Percentiles rank a stretch among this genome's conserved stretches.
phyloP scores from a whole-genome alignment of 2,888 invertebrate species.

The Trissoscelio sp. region DNA sequence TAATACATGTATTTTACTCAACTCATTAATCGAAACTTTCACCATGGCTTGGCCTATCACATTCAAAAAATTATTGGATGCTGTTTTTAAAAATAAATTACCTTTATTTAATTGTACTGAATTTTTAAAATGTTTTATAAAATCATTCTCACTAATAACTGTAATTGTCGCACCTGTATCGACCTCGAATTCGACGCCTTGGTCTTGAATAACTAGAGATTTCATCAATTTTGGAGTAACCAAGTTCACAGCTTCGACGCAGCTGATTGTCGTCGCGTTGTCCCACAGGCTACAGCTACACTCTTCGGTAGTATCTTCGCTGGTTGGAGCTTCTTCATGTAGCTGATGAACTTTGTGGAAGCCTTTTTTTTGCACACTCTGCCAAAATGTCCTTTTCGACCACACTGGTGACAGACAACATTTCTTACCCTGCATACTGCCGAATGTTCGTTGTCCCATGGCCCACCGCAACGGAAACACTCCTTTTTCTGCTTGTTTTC shows the following conservation, averaged over 20 bases:
- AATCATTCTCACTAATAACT: slow-evolving; percentile 26
- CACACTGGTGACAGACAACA: slow-evolving; percentile 17
- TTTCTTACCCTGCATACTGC: slow-evolving; percentile 23
- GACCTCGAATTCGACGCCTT: slow-evolving; percentile 37
- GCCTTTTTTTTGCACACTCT: slow-evolving; percentile 33
- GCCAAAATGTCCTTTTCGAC: slow-evolving; percentile 41
- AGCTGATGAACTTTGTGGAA: slow-evolving; percentile 14
- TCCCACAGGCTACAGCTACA: slow-evolving; percentile 43
- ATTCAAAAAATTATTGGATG: slow-evolving; percentile 27
- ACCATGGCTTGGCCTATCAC: slow-evolving; percentile 14
- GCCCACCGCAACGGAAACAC: slow-evolving; percentile 7
- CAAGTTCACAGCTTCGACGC: slow-evolving; percentile 20
- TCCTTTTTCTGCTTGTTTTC: slow-evolving; percentile 1
- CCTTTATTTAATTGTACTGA: slow-evolving; percentile 14
- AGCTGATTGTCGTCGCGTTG: slow-evolving; percentile 8
- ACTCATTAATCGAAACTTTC: slow-evolving; percentile 11
- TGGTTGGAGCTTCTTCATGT: not conserved
- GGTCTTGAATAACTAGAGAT: slow-evolving; percentile 19
- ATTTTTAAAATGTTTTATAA: slow-evolving; percentile 21
- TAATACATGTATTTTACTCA: not conserved
- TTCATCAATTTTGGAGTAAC: slow-evolving; percentile 26
- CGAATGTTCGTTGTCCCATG: slow-evolving; percentile 9
- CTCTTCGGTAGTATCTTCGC: not conserved
- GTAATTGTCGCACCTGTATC: slow-evolving; percentile 48
- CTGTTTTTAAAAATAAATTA: slow-evolving; percentile 21